Evolutionary conservation across 2,797 vertebrate species (phyloP).

Genomic region (Meriones psammophilus): DNA sequence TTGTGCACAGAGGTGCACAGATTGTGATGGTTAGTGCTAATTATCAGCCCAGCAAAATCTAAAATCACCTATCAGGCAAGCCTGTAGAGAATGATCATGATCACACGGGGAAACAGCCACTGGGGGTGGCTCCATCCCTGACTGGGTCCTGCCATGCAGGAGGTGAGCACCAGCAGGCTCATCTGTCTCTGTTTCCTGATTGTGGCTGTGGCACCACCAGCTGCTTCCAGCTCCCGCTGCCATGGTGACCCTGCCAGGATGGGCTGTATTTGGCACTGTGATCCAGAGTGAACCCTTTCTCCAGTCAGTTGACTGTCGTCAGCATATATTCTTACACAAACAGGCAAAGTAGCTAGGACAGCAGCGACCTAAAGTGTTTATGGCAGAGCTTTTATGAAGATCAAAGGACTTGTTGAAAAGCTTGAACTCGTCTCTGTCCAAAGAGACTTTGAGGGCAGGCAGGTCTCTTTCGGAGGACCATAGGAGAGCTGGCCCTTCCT

Average conservation of each 20-base stretch:
- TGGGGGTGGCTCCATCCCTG: too few relatives aligned
- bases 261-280: neutral
- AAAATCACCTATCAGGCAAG: neutral
- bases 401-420: neutral
- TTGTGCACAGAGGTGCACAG: neutral
- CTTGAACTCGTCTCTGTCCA: neutral
- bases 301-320: neutral
- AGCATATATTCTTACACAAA: neutral
- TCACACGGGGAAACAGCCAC: too few relatives aligned
- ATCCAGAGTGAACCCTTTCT: neutral
- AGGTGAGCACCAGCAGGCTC: neutral
- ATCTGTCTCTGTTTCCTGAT: neutral
- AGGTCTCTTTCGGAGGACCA: neutral
- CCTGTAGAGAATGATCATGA: neutral
- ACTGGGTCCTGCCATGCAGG: neutral
- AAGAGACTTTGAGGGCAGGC: neutral
- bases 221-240: neutral
- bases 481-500: neutral
- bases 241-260: too few relatives aligned
- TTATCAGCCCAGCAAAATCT: neutral
- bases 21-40: neutral
- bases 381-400: neutral
- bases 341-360: neutral
- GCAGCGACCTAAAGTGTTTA: neutral
- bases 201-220: neutral